These are phyloP conservation scores for Physella acuta DNA, from an alignment of 1,140 invertebrate genomes.

Conservation along the genomic window DNA sequence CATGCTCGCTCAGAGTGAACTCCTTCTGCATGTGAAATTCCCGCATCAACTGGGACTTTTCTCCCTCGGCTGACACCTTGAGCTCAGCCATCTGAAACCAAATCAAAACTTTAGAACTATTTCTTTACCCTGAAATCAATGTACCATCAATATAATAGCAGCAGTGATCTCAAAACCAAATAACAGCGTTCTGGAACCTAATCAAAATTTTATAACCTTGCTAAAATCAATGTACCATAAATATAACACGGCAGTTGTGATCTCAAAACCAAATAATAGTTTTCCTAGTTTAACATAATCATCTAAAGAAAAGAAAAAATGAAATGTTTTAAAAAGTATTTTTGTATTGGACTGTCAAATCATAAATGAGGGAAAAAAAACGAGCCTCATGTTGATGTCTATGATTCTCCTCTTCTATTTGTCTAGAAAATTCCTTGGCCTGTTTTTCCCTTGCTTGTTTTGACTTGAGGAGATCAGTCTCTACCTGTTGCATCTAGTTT, in stretches of 20 bases:
- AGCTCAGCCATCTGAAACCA: slow-evolving; percentile 47
- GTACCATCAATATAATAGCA: background rate
- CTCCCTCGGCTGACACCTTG: slow-evolving; percentile 47
- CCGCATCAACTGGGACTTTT: slow-evolving; percentile 46
- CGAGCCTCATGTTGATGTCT: slow-evolving; percentile 54
- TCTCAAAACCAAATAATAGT: too few relatives aligned
- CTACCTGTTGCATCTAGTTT: slow-evolving; percentile 52
- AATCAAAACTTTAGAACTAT: too few relatives aligned
- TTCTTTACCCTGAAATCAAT: too few relatives aligned
- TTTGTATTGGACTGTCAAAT: too few relatives aligned
- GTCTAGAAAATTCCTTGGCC: slow-evolving; percentile 49
- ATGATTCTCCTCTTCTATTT: slow-evolving; percentile 49
- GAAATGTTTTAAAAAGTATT: too few relatives aligned
- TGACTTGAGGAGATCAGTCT: slow-evolving; percentile 53
- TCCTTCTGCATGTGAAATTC: slow-evolving; percentile 54
- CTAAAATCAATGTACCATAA: too few relatives aligned
- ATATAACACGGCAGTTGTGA: too few relatives aligned
- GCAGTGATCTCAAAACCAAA: too few relatives aligned
- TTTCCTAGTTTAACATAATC: too few relatives aligned
- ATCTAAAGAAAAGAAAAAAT: too few relatives aligned
- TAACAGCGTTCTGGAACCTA: background rate
- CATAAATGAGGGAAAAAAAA: too few relatives aligned
- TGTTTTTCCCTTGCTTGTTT: slow-evolving; percentile 56
- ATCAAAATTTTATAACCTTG: background rate
- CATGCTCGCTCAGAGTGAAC: slow-evolving; percentile 45